Percentiles rank a stretch among this genome's conserved stretches.
phyloP scores from a whole-genome alignment of 2,797 vertebrate species.

The Pteronotus mesoamericanus region DNA sequence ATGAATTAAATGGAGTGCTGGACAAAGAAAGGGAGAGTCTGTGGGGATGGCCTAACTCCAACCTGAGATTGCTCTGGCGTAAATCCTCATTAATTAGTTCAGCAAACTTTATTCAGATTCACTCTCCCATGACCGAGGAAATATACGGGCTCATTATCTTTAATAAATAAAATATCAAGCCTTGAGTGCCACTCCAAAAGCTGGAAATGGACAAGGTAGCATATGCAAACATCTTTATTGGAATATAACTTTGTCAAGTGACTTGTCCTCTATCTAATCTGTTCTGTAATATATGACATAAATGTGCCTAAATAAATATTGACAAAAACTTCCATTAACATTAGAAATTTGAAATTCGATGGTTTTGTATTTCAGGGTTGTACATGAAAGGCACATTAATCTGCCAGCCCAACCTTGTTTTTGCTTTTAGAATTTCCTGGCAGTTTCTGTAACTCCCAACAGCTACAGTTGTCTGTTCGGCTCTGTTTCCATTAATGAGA shows the following conservation, averaged over 20 bases:
- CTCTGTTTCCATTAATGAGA: conserved; percentile 69
- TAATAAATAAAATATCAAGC: background rate
- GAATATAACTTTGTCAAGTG: background rate
- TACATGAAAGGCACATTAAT: conserved; percentile 39
- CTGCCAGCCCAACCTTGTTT: conserved; percentile 54
- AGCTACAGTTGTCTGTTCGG: conserved; percentile 30
- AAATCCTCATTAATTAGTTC: background rate
- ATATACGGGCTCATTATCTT: background rate
- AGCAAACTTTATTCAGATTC: conserved; percentile 8
- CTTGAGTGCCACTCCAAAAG: background rate
- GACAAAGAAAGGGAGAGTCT: background rate
- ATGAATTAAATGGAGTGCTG: background rate
- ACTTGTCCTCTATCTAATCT: conserved; percentile 17
- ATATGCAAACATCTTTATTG: background rate
- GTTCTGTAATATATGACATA: background rate
- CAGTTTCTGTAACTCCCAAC: conserved; percentile 37
- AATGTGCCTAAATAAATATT: conserved; percentile 62
- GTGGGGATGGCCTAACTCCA: background rate
- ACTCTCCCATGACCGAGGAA: background rate
- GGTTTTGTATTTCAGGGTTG: conserved; percentile 47
- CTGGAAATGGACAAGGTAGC: background rate
- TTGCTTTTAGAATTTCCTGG: conserved; percentile 75
- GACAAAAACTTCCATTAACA: conserved; percentile 27
- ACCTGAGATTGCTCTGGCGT: background rate
- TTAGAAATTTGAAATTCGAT: conserved; percentile 54